Conservation (phyloP, 2,797 vertebrate genomes). For the Taenioides sp. region DNA sequence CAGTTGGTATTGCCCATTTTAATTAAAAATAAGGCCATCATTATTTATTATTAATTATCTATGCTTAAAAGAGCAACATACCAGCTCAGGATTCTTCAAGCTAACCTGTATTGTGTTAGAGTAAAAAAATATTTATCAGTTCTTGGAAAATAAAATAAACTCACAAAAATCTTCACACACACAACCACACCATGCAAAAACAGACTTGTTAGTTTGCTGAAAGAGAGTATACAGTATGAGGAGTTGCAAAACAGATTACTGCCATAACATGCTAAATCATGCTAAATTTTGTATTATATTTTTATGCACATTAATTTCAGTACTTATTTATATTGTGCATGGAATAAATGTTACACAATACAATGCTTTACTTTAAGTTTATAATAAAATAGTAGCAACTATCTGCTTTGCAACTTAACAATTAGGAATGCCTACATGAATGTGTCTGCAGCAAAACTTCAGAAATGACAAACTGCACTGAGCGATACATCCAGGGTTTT, state of each 20-base stretch:
- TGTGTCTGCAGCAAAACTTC: conserved; percentile 4
- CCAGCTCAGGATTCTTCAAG: conserved; percentile 62
- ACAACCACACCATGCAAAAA: conserved; percentile 51
- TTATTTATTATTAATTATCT: background rate
- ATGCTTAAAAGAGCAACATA: conserved; percentile 11
- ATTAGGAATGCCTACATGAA: background rate
- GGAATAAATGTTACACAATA: no score
- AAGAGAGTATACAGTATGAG: conserved; percentile 24
- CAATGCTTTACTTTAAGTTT: background rate
- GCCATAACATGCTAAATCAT: background rate
- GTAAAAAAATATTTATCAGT: conserved; percentile 29
- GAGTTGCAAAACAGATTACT: conserved; percentile 7
- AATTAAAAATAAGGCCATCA: background rate
- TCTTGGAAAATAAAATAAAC: conserved; percentile 19
- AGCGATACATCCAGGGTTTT: background rate
- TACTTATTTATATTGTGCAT: background rate
- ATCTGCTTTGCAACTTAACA: conserved; percentile 7
- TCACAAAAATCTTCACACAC: conserved; percentile 16
- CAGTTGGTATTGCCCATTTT: conserved; percentile 40
- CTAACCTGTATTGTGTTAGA: conserved; percentile 31
- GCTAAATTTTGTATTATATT: background rate
- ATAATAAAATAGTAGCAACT: background rate
- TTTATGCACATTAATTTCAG: background rate
- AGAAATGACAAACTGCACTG: background rate
- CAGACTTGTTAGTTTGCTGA: conserved; percentile 46